Conservation (phyloP, 2,888 invertebrate genomes). For the Agriopis marginaria region DNA sequence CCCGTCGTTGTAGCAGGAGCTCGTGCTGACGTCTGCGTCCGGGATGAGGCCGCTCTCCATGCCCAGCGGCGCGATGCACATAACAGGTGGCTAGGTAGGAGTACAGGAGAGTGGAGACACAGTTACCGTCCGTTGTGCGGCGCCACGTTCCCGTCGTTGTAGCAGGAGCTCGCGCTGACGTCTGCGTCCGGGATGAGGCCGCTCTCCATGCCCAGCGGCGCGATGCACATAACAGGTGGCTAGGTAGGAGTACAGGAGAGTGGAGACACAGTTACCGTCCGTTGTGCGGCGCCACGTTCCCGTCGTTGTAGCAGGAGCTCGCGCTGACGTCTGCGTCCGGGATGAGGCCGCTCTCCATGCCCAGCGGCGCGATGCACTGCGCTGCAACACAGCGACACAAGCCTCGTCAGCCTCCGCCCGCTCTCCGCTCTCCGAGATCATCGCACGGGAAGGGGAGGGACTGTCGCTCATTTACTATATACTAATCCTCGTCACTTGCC, state of each 20-base stretch:
- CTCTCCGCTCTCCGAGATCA: background rate
- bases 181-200: conserved; percentile 92
- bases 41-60: conserved; percentile 94
- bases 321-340: conserved; percentile 93
- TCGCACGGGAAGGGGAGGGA: background rate
- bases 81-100: no score
- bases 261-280: conserved; percentile 88
- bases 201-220: conserved; percentile 94
- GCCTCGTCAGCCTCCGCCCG: no score
- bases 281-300: conserved; percentile 94
- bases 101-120: no score
- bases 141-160: conserved; percentile 94
- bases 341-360: conserved; percentile 94
- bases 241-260: no score
- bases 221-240: conserved; percentile 82
- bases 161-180: conserved; percentile 94
- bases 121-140: conserved; percentile 93
- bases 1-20: conserved; percentile 93
- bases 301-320: conserved; percentile 94
- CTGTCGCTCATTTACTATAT: no score
- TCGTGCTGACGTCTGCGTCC: conserved; percentile 93
- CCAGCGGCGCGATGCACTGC: conserved; percentile 92
- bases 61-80: conserved; percentile 92
- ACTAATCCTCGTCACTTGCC: no score
- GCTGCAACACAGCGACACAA: conserved; percentile 83